Conservation (phyloP, 2,797 vertebrate genomes). For the Pyrrhura leucotis region DNA sequence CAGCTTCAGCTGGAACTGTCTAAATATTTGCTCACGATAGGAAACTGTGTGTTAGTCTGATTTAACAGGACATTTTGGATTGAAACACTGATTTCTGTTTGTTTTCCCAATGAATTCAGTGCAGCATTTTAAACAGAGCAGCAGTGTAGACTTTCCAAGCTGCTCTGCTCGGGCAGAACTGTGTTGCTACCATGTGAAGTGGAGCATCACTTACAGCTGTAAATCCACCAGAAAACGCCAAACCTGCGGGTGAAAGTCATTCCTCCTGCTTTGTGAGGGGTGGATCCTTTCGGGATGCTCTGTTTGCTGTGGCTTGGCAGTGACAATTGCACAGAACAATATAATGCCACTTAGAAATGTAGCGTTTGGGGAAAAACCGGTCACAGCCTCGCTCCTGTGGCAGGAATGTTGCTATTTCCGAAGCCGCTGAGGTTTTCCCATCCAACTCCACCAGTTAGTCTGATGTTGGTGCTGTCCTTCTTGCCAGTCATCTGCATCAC, state of each 20-base stretch:
- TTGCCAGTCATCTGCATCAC: background rate
- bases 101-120: constrained; percentile 18
- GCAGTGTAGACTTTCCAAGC: background rate
- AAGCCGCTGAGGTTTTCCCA: background rate
- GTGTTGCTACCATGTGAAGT: background rate
- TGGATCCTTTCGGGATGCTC: background rate
- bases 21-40: background rate
- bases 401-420: background rate
- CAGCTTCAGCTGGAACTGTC: background rate
- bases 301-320: background rate
- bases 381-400: background rate
- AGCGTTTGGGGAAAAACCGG: background rate
- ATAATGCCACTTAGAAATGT: background rate
- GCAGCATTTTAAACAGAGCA: background rate
- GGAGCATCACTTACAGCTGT: background rate
- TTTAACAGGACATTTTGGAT: background rate
- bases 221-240: background rate
- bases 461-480: background rate
- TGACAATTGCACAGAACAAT: background rate
- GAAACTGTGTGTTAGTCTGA: background rate
- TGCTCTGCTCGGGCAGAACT: background rate
- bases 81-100: constrained; percentile 26
- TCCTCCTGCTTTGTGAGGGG: background rate
- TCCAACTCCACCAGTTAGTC: background rate
- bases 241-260: background rate